A percentile compares a stretch with the other conserved stretches of the same genome.
These are phyloP conservation scores for Acronicta aceris DNA, from an alignment of 2,888 invertebrate species.

Conservation along the genomic window DNA sequence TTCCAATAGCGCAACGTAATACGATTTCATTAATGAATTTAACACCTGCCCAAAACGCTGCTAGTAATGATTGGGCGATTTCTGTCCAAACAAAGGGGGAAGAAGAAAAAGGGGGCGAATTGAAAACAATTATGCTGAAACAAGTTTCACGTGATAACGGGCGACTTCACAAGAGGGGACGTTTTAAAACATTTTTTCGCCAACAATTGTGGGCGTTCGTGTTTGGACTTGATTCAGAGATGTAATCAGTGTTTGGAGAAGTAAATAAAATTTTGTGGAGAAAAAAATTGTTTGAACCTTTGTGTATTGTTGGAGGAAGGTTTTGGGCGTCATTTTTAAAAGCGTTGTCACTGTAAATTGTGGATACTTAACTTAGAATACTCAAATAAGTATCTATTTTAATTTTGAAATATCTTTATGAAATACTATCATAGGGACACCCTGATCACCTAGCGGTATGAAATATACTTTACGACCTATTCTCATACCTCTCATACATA, in stretches of 20 bases:
- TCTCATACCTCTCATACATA: no score
- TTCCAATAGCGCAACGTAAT: slow-evolving; percentile 49
- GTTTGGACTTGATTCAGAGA: slow-evolving; percentile 49
- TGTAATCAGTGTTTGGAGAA: slow-evolving; percentile 49
- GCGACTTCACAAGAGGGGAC: slow-evolving; percentile 69
- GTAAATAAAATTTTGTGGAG: slow-evolving; percentile 45
- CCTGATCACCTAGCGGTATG: no score
- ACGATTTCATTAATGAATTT: slow-evolving; percentile 59
- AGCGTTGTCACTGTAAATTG: no score
- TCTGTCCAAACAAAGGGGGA: slow-evolving; percentile 61
- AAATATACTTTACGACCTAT: no score
- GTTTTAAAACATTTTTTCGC: slow-evolving; percentile 63
- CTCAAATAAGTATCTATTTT: no score
- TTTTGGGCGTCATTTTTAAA: slow-evolving; percentile 7
- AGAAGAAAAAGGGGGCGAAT: slow-evolving; percentile 56
- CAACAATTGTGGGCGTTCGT: slow-evolving; percentile 48
- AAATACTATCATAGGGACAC: not conserved
- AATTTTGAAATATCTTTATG: not conserved
- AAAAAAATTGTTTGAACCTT: slow-evolving; percentile 32
- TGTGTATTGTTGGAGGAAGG: slow-evolving; percentile 23
- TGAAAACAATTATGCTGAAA: slow-evolving; percentile 79
- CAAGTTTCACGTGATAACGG: slow-evolving; percentile 77
- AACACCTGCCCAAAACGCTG: slow-evolving; percentile 53
- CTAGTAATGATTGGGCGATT: slow-evolving; percentile 57
- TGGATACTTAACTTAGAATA: no score